Evolutionary conservation across 2,888 invertebrate species (phyloP).

Genomic region (Syrphus vitripennis): DNA sequence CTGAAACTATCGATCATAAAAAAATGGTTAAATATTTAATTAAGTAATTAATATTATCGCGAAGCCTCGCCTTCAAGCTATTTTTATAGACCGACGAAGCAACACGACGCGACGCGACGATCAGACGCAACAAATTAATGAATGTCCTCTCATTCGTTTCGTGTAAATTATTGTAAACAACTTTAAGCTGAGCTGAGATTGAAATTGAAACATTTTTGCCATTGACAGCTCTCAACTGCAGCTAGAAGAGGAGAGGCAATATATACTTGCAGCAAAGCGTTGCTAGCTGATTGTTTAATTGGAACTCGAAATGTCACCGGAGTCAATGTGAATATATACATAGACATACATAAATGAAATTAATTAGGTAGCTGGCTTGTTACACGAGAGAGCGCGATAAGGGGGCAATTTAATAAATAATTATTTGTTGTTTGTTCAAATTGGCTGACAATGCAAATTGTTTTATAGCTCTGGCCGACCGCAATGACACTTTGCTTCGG

Average conservation of each 20-base stretch:
- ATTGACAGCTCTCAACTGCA: slow-evolving; percentile 33
- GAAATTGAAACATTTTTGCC: slow-evolving; percentile 46
- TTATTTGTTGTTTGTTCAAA: slow-evolving; percentile 67
- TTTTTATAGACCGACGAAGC: slow-evolving; percentile 30
- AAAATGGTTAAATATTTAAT: slow-evolving; percentile 55
- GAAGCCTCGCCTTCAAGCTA: slow-evolving; percentile 52
- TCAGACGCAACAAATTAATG: no score
- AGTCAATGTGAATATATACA: slow-evolving; percentile 42
- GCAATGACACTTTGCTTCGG: neutral
- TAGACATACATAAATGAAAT: slow-evolving; percentile 58
- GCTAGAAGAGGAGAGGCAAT: neutral
- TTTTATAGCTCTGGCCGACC: slow-evolving; percentile 40
- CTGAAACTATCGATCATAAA: slow-evolving; percentile 46
- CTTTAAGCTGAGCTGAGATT: slow-evolving; percentile 28
- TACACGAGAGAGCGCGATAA: slow-evolving; percentile 40
- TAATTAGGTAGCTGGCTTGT: slow-evolving; percentile 64
- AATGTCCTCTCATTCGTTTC: neutral
- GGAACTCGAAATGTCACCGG: slow-evolving; percentile 62
- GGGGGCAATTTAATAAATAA: slow-evolving; percentile 60
- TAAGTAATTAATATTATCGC: slow-evolving; percentile 64
- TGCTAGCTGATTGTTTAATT: slow-evolving; percentile 50
- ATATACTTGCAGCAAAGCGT: neutral
- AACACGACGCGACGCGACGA: neutral
- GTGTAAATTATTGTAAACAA: slow-evolving; percentile 43
- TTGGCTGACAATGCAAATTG: slow-evolving; percentile 70